Percentiles rank a stretch among this genome's conserved stretches.
Evolutionary conservation across 2,797 vertebrate genomes (phyloP).

Genomic region (Sebastes ruberrimus): DNA sequence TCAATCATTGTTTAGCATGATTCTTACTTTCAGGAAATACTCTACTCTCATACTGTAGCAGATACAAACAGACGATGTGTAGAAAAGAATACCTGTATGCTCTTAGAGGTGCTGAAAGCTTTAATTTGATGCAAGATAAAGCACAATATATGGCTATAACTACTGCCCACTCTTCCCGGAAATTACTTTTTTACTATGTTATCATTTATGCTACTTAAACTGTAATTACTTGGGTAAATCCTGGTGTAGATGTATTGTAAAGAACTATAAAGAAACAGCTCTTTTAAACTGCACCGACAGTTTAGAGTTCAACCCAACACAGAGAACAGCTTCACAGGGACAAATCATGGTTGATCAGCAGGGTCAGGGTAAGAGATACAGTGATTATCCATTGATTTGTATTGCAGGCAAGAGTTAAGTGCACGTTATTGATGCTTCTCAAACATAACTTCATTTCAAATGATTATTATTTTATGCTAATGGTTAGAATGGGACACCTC

Average conservation of each 20-base stretch:
- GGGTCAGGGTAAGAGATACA: background rate
- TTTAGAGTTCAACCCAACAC: background rate
- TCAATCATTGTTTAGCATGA: background rate
- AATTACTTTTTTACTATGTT: conserved; percentile 14
- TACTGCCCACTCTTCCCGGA: conserved; percentile 4
- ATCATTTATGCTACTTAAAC: conserved; percentile 1
- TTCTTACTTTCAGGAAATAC: background rate
- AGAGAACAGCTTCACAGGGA: background rate
- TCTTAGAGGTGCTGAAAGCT: background rate
- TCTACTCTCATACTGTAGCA: background rate
- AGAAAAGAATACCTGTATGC: background rate
- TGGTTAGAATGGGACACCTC: conserved; percentile 7
- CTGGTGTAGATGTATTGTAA: background rate
- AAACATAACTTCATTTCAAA: conserved; percentile 15
- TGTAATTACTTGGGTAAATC: background rate
- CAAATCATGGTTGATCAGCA: background rate
- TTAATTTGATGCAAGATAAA: conserved; percentile 12
- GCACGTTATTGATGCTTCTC: background rate
- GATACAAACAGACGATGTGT: background rate
- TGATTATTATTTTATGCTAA: conserved; percentile 8
- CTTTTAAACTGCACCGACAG: background rate
- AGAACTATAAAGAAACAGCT: background rate
- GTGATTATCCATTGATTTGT: conserved; percentile 9
- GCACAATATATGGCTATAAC: background rate
- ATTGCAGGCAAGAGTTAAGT: conserved; percentile 1